A percentile compares a stretch with the other conserved stretches of the same genome.
phyloP scores from a whole-genome alignment of 2,797 vertebrate species.

The Strix occidentalis region DNA sequence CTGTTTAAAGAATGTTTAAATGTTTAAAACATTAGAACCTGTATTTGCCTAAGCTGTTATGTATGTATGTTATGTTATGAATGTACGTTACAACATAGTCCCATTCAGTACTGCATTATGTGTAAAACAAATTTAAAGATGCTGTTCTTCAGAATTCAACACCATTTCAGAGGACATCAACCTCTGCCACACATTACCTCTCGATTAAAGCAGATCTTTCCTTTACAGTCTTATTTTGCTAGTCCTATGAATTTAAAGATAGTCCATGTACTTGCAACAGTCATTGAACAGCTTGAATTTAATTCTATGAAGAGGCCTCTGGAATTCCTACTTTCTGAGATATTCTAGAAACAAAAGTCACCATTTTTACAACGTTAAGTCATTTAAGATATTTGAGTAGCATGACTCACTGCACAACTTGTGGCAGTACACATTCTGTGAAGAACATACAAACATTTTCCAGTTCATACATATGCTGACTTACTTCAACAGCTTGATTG shows the following conservation, averaged over 20 bases:
- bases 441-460: not conserved
- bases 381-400: not conserved
- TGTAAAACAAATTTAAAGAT: not conserved
- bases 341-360: not conserved
- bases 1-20: no score
- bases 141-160: not conserved
- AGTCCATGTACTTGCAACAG: not conserved
- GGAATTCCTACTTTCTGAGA: not conserved
- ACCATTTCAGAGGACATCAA: not conserved
- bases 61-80: no score
- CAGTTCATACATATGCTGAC: slow-evolving; percentile 46
- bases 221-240: not conserved
- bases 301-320: not conserved
- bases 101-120: not conserved
- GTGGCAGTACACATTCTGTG: not conserved
- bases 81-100: not conserved
- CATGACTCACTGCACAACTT: not conserved
- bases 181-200: not conserved
- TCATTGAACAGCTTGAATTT: not conserved
- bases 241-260: not conserved
- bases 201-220: not conserved
- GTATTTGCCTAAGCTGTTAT: not conserved
- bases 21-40: not conserved
- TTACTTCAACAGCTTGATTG: slow-evolving; percentile 97
- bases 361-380: not conserved